Percentiles rank a stretch among this genome's conserved stretches.
phyloP scores from a whole-genome alignment of 2,113 vertebrate genomes.

The Arizona elegans region DNA sequence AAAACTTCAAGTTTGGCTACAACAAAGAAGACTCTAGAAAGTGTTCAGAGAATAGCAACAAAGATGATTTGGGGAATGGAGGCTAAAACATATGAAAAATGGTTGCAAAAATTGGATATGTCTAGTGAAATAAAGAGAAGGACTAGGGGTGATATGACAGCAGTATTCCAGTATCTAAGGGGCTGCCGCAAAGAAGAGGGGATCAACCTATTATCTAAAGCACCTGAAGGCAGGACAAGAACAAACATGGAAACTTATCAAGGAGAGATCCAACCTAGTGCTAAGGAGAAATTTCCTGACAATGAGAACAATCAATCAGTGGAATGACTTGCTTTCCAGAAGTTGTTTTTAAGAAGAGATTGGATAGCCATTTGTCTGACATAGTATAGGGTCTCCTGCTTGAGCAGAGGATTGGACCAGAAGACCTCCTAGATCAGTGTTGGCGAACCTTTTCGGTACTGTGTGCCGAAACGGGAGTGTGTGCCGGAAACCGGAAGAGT shows the following conservation, averaged over 20 bases:
- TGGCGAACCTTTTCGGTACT: too few relatives aligned
- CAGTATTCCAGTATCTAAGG: neutral
- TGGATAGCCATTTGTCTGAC: too few relatives aligned
- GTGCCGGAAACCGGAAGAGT: too few relatives aligned
- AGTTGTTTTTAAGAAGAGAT: too few relatives aligned
- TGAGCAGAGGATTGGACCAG: neutral
- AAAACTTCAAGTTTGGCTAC: neutral
- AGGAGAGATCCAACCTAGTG: neutral
- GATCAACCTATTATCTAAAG: neutral
- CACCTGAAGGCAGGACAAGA: too few relatives aligned
- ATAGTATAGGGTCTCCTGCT: neutral
- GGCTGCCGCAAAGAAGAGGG: neutral
- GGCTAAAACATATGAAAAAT: neutral
- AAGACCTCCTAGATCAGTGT: neutral
- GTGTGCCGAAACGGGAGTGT: too few relatives aligned
- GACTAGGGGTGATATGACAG: neutral
- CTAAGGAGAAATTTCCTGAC: too few relatives aligned
- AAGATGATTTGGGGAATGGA: neutral
- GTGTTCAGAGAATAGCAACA: neutral
- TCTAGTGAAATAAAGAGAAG: neutral
- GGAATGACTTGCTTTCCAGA: too few relatives aligned
- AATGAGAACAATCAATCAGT: too few relatives aligned
- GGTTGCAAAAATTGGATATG: neutral
- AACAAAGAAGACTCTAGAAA: neutral
- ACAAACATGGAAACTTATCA: neutral